A percentile compares a stretch with the other conserved stretches of the same genome.
Conservation (phyloP, 2,797 vertebrate genomes). For the Labeo calbasu region DNA sequence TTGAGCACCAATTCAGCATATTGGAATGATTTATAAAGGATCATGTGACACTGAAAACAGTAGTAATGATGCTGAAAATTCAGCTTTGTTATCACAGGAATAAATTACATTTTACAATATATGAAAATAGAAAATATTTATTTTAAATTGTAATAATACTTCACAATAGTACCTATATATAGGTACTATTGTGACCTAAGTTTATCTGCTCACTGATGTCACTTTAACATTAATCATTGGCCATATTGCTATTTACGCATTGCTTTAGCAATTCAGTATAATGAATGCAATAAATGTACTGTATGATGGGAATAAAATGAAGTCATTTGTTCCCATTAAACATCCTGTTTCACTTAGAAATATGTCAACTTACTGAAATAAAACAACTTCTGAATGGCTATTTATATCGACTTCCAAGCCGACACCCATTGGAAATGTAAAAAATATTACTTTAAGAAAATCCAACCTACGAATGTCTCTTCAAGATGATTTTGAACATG, state of each 20-base stretch:
- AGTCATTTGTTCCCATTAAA: background rate
- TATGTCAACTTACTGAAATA: background rate
- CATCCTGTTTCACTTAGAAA: background rate
- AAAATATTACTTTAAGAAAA: background rate
- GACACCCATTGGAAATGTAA: background rate
- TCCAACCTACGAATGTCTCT: background rate
- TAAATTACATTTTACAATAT: too few species aligned
- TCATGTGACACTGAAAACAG: too few species aligned
- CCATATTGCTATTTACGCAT: too few species aligned
- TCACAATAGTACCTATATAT: background rate
- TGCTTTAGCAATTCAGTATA: too few species aligned
- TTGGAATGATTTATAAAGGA: too few species aligned
- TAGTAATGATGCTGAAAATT: too few species aligned
- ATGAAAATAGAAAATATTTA: too few species aligned
- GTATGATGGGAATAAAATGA: background rate
- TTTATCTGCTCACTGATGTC: background rate
- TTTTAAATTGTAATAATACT: background rate
- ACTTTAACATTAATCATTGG: too few species aligned
- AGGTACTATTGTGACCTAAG: too few species aligned
- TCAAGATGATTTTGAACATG: background rate
- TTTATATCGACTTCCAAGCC: background rate
- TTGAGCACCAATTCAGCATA: too few species aligned
- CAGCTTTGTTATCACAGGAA: too few species aligned
- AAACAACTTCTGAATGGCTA: background rate
- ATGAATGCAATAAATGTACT: background rate